phyloP scores from a whole-genome alignment of 2,888 invertebrate genomes.

The Hoplodrina blanda region DNA sequence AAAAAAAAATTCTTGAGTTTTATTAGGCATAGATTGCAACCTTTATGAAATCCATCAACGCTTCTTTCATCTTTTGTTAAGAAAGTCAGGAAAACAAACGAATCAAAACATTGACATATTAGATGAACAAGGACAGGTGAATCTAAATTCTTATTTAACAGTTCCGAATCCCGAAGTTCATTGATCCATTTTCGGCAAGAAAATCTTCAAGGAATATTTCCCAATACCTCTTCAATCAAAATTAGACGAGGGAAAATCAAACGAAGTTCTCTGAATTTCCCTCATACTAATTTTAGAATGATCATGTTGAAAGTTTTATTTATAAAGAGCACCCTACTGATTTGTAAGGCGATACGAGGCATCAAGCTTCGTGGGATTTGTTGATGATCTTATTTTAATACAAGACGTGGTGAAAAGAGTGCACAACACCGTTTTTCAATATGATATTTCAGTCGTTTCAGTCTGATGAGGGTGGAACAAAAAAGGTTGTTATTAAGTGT shows the following conservation, averaged over 20 bases:
- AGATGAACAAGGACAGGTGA: neutral
- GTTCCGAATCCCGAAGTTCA: neutral
- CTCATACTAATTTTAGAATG: slow-evolving; percentile 42
- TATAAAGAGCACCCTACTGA: slow-evolving; percentile 48
- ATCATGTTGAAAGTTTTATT: slow-evolving; percentile 51
- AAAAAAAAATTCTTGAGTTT: too few species aligned
- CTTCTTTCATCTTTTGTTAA: too few species aligned
- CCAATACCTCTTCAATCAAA: slow-evolving; percentile 20
- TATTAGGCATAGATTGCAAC: too few species aligned
- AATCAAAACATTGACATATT: neutral
- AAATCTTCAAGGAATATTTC: slow-evolving; percentile 8
- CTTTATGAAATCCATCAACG: neutral
- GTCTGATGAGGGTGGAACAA: too few species aligned
- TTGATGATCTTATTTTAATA: slow-evolving; percentile 42
- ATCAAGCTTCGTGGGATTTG: slow-evolving; percentile 34
- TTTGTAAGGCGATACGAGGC: slow-evolving; percentile 55
- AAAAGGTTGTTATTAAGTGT: too few species aligned
- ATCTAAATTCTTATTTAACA: neutral
- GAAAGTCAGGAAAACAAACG: too few species aligned
- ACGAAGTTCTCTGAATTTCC: slow-evolving; percentile 23
- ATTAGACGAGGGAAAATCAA: slow-evolving; percentile 11
- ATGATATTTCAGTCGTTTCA: slow-evolving; percentile 34
- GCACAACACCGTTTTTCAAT: slow-evolving; percentile 17
- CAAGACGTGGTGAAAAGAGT: slow-evolving; percentile 39
- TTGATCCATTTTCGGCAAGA: slow-evolving; percentile 1